Evolutionary conservation across 2,797 vertebrate genomes (phyloP).

Genomic region (Cyclura pinguis): DNA sequence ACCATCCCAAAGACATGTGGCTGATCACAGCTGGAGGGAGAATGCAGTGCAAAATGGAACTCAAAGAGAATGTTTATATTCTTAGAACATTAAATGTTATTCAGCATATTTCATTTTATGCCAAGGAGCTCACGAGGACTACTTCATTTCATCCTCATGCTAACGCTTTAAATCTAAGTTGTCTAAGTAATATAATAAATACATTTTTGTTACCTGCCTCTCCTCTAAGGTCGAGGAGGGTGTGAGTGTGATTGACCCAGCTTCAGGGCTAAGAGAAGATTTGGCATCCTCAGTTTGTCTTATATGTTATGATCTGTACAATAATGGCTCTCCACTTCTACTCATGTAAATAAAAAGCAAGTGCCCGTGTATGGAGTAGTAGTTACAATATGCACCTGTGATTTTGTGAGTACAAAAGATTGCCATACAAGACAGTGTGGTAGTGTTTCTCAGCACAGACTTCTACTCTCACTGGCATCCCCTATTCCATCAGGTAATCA

Average conservation of each 20-base stretch:
- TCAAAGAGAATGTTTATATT: background rate
- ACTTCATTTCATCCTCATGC: background rate
- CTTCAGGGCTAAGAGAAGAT: too few relatives aligned
- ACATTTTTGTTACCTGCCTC: too few relatives aligned
- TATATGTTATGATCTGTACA: background rate
- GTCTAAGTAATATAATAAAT: background rate
- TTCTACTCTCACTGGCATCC: background rate
- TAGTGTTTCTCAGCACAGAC: background rate
- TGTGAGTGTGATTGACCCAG: background rate
- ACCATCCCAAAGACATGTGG: background rate
- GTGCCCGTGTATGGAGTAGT: background rate
- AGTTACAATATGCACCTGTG: background rate
- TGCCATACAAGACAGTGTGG: background rate
- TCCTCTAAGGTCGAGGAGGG: too few relatives aligned
- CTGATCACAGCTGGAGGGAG: background rate
- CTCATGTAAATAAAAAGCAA: background rate
- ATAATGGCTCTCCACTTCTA: background rate
- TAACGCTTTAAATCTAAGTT: background rate
- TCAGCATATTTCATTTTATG: background rate
- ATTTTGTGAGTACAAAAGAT: background rate
- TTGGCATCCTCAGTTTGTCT: too few relatives aligned
- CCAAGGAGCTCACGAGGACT: background rate
- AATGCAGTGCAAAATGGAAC: background rate
- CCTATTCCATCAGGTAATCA: background rate
- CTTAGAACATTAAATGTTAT: background rate